Evolutionary conservation across 2,797 vertebrate species (phyloP).

Genomic region (Cirrhinus molitorella): DNA sequence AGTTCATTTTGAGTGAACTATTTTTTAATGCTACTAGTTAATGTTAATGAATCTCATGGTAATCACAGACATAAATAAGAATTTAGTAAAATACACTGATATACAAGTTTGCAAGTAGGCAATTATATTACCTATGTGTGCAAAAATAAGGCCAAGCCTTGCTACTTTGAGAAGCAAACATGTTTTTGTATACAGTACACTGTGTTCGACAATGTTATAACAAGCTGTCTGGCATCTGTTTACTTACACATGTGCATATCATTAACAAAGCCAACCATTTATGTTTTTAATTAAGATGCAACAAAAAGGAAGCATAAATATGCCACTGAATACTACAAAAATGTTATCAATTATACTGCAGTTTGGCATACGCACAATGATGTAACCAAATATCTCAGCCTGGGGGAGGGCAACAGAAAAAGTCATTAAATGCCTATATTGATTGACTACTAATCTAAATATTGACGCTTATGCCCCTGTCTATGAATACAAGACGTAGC

Average conservation of each 20-base stretch:
- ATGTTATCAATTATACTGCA: not conserved
- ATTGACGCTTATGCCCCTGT: not conserved
- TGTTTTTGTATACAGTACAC: not conserved
- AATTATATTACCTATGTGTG: not conserved
- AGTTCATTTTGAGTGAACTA: not conserved
- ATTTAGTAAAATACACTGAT: not conserved
- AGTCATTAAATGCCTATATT: not conserved
- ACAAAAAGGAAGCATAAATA: not conserved
- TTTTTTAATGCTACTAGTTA: not conserved
- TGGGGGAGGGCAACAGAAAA: not conserved
- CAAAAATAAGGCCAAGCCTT: not conserved
- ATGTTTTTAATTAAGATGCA: not conserved
- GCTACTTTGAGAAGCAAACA: not conserved
- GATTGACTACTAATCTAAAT: not conserved
- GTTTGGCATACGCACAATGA: not conserved
- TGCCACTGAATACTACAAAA: not conserved
- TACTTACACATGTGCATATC: not conserved
- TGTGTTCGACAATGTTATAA: not conserved
- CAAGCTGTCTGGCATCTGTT: not conserved
- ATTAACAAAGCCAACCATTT: not conserved
- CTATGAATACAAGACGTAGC: not conserved
- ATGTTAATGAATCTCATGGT: not conserved
- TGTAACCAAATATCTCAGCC: not conserved
- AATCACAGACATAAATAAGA: not conserved
- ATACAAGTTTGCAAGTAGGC: not conserved